phyloP scores from a whole-genome alignment of 2,113 vertebrate species.

The Labeo rohita region DNA sequence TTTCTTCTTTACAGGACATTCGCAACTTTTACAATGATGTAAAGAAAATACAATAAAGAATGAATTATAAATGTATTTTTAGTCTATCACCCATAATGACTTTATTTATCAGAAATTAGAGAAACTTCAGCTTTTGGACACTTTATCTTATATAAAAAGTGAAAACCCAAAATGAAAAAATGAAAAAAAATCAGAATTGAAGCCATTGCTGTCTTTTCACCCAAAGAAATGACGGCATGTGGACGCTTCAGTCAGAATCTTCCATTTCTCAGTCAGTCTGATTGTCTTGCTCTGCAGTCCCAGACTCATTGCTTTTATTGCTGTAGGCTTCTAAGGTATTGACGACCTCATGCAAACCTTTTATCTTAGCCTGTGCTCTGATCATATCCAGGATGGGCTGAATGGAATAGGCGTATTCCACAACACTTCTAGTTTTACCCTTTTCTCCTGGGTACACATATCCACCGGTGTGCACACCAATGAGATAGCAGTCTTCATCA shows the following conservation, averaged over 20 bases:
- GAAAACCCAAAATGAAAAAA: neutral
- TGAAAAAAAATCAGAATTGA: neutral
- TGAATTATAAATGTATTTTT: neutral
- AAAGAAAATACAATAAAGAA: neutral
- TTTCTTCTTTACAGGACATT: slow-evolving; percentile 64
- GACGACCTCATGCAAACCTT: neutral
- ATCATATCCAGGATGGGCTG: neutral
- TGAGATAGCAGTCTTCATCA: slow-evolving; percentile 26
- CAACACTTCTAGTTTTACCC: neutral
- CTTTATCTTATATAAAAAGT: neutral
- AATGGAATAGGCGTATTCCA: slow-evolving; percentile 40
- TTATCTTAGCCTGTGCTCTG: neutral
- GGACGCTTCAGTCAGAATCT: neutral
- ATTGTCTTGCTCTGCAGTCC: neutral
- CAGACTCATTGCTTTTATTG: neutral
- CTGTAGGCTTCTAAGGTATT: neutral
- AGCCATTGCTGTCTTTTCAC: neutral
- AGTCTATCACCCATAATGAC: neutral
- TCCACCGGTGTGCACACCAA: slow-evolving; percentile 46
- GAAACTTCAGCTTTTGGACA: neutral
- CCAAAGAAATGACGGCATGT: neutral
- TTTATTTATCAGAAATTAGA: neutral
- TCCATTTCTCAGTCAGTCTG: neutral
- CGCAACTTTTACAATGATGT: slow-evolving; percentile 23
- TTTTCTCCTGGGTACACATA: neutral